These are phyloP conservation scores for Gymnocheta viridis DNA, from an alignment of 2,888 invertebrate genomes.

Conservation along the genomic window DNA sequence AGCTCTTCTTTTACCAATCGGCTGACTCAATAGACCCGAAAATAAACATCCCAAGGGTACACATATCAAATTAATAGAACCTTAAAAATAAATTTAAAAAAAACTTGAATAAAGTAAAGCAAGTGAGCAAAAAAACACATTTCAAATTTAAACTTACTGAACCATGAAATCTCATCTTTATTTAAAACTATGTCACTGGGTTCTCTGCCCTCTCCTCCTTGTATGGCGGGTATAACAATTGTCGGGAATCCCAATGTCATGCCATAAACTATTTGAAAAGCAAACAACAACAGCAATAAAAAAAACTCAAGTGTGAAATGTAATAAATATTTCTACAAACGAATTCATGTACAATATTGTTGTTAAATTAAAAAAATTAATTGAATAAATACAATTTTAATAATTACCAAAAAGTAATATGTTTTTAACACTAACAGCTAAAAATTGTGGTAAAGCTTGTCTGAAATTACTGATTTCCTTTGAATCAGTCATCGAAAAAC, in stretches of 20 bases:
- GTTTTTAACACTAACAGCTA: conserved; percentile 92
- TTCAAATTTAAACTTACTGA: conserved; percentile 83
- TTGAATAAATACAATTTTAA: neutral
- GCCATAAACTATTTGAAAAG: conserved; percentile 85
- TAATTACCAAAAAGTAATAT: conserved; percentile 86
- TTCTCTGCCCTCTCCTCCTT: conserved; percentile 82
- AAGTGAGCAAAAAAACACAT: neutral
- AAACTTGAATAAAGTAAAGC: neutral
- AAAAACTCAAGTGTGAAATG: conserved; percentile 18
- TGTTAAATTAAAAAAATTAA: conserved; percentile 8
- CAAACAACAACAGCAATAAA: neutral
- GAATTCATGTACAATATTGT: neutral
- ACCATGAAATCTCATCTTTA: conserved; percentile 88
- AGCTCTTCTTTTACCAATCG: conserved; percentile 87
- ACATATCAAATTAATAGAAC: conserved; percentile 90
- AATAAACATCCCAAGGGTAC: conserved; percentile 90
- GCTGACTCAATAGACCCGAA: conserved; percentile 88
- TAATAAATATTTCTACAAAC: neutral
- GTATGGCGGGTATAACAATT: conserved; percentile 89
- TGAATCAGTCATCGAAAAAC: conserved; percentile 71
- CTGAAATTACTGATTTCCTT: conserved; percentile 82
- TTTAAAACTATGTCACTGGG: conserved; percentile 83
- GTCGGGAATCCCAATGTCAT: conserved; percentile 92
- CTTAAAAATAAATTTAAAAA: conserved; percentile 81
- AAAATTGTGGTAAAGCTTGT: conserved; percentile 87